Evolutionary conservation across 2,888 invertebrate genomes (phyloP).

Genomic region (Archips xylosteana): DNA sequence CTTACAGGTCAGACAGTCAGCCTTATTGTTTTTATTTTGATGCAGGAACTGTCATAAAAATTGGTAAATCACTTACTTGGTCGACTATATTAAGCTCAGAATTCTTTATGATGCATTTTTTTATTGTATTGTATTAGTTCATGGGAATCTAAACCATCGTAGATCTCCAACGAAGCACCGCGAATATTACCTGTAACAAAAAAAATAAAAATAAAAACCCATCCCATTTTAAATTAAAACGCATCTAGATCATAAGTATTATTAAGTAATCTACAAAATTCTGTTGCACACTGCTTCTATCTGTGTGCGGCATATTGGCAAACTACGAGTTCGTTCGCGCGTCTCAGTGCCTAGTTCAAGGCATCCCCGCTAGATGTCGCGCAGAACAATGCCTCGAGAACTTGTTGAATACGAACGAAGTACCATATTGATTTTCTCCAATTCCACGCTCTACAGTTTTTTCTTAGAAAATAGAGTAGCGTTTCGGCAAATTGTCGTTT

Average conservation of each 20-base stretch:
- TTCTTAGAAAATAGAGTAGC: background rate
- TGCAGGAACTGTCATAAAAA: too few relatives aligned
- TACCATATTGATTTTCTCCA: constrained; percentile 29
- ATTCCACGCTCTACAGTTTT: background rate
- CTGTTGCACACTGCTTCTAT: constrained; percentile 1
- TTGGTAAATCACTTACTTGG: too few relatives aligned
- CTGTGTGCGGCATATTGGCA: constrained; percentile 16
- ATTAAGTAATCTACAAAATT: constrained; percentile 14
- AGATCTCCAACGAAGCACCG: background rate
- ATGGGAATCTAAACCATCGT: background rate
- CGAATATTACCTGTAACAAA: constrained; percentile 33
- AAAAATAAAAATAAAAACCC: background rate
- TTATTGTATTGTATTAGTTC: too few relatives aligned
- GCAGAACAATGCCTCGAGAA: constrained; percentile 25
- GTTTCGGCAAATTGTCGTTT: background rate
- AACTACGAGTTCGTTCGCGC: constrained; percentile 8
- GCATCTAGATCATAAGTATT: background rate
- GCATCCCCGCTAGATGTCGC: constrained; percentile 31
- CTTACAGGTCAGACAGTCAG: too few relatives aligned
- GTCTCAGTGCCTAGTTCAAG: constrained; percentile 21
- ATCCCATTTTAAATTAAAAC: background rate
- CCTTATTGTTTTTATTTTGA: too few relatives aligned
- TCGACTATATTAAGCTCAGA: too few relatives aligned
- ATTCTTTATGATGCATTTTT: too few relatives aligned
- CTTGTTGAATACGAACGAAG: constrained; percentile 40